These are phyloP conservation scores for Eurosta solidaginis DNA, from an alignment of 1,140 invertebrate genomes.

Conservation along the genomic window DNA sequence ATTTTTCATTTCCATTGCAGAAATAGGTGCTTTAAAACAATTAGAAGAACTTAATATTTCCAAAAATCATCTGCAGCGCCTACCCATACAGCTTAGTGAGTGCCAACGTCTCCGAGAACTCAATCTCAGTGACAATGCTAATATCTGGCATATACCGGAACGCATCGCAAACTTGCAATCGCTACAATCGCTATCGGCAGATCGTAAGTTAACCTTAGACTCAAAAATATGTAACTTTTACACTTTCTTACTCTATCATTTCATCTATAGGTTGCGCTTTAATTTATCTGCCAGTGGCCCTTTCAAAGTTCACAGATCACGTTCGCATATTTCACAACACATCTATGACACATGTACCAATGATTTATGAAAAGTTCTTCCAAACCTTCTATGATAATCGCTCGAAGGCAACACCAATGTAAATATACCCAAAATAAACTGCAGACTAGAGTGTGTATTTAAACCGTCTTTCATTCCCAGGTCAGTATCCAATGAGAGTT, in stretches of 20 bases:
- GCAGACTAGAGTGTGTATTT: neutral
- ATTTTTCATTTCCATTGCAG: conserved; percentile 31
- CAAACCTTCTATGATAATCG: conserved; percentile 54
- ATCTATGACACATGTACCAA: conserved; percentile 53
- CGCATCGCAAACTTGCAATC: conserved; percentile 51
- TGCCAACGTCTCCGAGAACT: conserved; percentile 51
- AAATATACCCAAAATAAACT: neutral
- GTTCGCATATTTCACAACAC: conserved; percentile 57
- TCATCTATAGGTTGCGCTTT: conserved; percentile 46
- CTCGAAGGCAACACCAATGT: conserved; percentile 40
- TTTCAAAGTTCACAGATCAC: conserved; percentile 54
- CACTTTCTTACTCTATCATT: neutral
- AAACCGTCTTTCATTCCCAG: neutral
- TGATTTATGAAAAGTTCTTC: conserved; percentile 54
- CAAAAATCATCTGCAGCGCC: conserved; percentile 50
- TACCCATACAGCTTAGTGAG: conserved; percentile 52
- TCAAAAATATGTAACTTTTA: neutral
- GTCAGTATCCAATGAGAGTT: conserved; percentile 5
- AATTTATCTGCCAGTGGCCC: conserved; percentile 52
- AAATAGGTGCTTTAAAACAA: conserved; percentile 41
- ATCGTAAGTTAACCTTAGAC: conserved; percentile 43
- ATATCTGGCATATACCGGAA: conserved; percentile 51
- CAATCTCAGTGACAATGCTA: conserved; percentile 55
- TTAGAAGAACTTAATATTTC: conserved; percentile 53
- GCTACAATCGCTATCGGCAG: conserved; percentile 51